Evolutionary conservation across 2,888 invertebrate species (phyloP).

Genomic region (Deroplatys truncata): DNA sequence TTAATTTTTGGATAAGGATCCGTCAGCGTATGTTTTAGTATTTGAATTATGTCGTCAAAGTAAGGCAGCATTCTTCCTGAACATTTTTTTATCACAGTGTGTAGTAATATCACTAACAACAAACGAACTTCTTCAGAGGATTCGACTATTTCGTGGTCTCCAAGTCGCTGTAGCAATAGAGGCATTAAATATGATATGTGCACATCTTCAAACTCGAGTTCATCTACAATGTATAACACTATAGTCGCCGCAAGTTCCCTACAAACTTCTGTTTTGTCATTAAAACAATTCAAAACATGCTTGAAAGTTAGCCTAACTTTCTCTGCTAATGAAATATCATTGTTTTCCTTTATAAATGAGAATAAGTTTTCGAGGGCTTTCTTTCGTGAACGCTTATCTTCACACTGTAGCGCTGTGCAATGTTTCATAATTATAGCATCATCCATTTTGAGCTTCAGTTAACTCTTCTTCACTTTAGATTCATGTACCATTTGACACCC

Average conservation of each 20-base stretch:
- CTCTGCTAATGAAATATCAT: conserved; percentile 17
- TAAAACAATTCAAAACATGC: conserved; percentile 46
- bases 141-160: conserved; percentile 67
- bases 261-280: conserved; percentile 61
- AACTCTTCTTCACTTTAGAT: not conserved
- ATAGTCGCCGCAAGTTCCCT: conserved; percentile 56
- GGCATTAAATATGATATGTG: conserved; percentile 73
- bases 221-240: conserved; percentile 53
- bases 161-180: conserved; percentile 70
- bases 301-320: conserved; percentile 48
- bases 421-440: conserved; percentile 16
- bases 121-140: conserved; percentile 79
- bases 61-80: conserved; percentile 60
- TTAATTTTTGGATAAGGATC: conserved; percentile 82
- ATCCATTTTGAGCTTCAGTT: not conserved
- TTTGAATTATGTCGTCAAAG: conserved; percentile 69
- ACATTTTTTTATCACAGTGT: conserved; percentile 61
- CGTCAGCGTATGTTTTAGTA: conserved; percentile 65
- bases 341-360: conserved; percentile 47
- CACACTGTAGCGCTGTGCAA: conserved; percentile 49
- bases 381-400: conserved; percentile 56
- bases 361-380: conserved; percentile 54
- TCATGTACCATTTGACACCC: not conserved
- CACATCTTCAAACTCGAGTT: conserved; percentile 59
- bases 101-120: conserved; percentile 61